phyloP scores from a whole-genome alignment of 2,888 invertebrate genomes.

The Lepidonotus clava region DNA sequence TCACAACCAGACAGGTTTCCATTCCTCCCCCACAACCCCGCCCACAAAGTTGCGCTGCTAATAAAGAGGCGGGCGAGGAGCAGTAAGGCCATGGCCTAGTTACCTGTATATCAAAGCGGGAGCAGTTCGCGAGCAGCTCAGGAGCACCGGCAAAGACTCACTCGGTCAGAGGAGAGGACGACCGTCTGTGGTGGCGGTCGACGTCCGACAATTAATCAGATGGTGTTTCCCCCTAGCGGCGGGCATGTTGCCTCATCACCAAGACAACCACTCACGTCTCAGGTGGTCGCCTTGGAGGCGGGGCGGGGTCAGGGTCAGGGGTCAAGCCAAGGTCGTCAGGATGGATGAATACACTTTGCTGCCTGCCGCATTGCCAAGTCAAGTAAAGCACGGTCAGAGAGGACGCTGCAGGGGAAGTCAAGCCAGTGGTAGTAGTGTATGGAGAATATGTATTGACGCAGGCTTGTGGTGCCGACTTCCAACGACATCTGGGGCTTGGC shows the following conservation, averaged over 20 bases:
- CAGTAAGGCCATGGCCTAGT: neutral
- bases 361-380: too few species aligned
- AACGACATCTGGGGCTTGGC: too few species aligned
- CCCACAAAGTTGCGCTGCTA: too few species aligned
- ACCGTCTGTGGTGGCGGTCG: too few species aligned
- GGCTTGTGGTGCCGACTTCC: too few species aligned
- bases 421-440: too few species aligned
- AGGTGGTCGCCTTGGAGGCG: neutral
- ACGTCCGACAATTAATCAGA: conserved; percentile 11
- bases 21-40: too few species aligned
- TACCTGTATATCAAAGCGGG: conserved; percentile 9
- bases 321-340: neutral
- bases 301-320: neutral
- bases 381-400: too few species aligned
- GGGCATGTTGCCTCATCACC: neutral
- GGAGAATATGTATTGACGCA: too few species aligned
- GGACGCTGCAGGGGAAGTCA: too few species aligned
- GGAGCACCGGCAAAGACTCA: neutral
- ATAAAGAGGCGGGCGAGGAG: neutral
- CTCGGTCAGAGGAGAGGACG: neutral
- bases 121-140: neutral
- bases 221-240: neutral
- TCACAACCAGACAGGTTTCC: too few species aligned
- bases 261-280: neutral
- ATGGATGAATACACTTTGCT: conserved; percentile 17